Evolutionary conservation across 2,113 vertebrate genomes (phyloP).

Genomic region (Polyodon spathula): DNA sequence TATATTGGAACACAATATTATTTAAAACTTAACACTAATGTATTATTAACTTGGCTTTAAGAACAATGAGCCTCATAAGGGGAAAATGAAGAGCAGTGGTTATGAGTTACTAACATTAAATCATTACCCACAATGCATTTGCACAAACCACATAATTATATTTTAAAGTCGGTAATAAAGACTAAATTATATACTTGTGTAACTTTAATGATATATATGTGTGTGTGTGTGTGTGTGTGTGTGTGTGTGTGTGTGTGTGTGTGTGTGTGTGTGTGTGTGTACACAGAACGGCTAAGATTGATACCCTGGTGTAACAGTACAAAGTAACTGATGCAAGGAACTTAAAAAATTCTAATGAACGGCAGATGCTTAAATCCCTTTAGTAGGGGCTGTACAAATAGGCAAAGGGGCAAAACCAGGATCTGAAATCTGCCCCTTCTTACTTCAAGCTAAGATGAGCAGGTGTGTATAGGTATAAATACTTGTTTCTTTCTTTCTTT

Average conservation of each 20-base stretch:
- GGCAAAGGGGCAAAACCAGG: not conserved
- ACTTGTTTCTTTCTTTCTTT: no score
- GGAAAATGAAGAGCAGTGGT: not conserved
- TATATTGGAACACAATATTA: not conserved
- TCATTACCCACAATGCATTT: not conserved
- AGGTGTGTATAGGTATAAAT: no score
- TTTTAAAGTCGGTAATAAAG: not conserved
- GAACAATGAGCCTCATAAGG: not conserved
- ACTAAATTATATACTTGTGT: not conserved
- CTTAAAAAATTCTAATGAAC: not conserved
- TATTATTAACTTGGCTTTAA: not conserved
- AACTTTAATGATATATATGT: not conserved
- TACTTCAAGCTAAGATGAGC: no score
- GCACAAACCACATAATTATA: slow-evolving; percentile 4
- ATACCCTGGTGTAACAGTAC: not conserved
- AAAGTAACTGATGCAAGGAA: not conserved
- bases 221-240: not conserved
- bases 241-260: not conserved
- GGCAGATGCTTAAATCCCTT: not conserved
- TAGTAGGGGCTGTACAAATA: not conserved
- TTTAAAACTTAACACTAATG: not conserved
- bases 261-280: not conserved
- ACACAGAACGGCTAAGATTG: not conserved
- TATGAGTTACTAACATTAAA: not conserved
- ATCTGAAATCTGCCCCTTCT: no score